Base-by-base conservation (phyloP, 2,113 vertebrate species). In the Siniperca knerii region DNA sequence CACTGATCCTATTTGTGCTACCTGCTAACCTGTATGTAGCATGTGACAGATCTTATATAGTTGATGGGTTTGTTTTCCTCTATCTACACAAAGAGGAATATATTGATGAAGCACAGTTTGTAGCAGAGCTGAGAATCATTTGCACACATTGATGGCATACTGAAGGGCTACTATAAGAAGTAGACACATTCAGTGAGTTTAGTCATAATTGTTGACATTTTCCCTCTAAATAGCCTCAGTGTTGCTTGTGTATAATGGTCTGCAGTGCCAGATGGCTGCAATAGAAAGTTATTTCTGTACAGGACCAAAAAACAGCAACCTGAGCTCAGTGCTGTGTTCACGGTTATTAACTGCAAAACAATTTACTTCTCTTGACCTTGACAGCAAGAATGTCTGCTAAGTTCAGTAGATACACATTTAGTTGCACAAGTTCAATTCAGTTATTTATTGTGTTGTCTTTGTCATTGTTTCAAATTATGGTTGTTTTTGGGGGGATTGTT, bases 241-340 rank as follows among this genome's bases (percentile, higher is more conserved):
- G 69, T 83, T 71, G n/a, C 52, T 62, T n/a, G 54, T 50, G 40
- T 65, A 16, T 79, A 35, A 73, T n/a, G 69, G 60, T 37, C 64
- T 25, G 46, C 62, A 44, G 77, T 67, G 50, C 65, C 73, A 15
- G 44, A 76, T 77, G 44, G 72, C 71, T 80, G 84, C 78, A 62
- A 23, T n/a, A 76, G 29, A 75, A 86, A 84, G 61, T 66, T 76
- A 75, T 84, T 77, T 86, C 37, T 91, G 75, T 73, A 20, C 82
- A 48, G 60, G 70, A 69, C 8, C 40, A 57, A 65, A 77, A 29
- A 66, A 73, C 29, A 1, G 69, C 58, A 84, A 60, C 83, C 44
- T 75, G 77, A 80, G 80, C 80, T 77, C 57, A 62, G 74, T 7
- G 33, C 6, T 57, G 20, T n/a, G 74, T 79, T 87, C 75, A 75